Percentiles rank a stretch among this genome's conserved stretches.
These are phyloP conservation scores for Garra rufa DNA, from an alignment of 2,113 vertebrate genomes.

Conservation along the genomic window DNA sequence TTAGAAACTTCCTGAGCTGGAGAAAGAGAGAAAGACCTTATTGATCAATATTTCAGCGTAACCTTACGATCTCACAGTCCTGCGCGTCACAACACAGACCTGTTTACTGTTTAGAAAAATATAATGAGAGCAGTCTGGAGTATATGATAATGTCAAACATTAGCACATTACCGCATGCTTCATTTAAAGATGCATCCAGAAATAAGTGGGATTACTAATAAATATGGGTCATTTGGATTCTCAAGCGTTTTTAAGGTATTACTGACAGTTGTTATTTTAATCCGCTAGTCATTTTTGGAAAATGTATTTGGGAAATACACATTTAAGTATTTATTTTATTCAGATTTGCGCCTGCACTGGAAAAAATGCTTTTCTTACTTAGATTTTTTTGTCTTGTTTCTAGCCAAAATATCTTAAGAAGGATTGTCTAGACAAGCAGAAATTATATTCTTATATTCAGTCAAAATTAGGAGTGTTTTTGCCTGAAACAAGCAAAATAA, in stretches of 20 bases:
- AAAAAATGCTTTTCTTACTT: no score
- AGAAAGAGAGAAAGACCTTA: neutral
- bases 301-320: no score
- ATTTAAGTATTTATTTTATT: no score
- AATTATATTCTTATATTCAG: no score
- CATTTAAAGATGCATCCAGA: neutral
- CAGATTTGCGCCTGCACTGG: no score
- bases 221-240: neutral
- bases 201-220: neutral
- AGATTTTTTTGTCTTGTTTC: no score
- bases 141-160: neutral
- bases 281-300: no score
- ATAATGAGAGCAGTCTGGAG: neutral
- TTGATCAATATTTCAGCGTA: conserved; percentile 17
- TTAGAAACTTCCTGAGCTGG: neutral
- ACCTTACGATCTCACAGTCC: neutral
- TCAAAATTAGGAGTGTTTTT: no score
- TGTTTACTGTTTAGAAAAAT: neutral
- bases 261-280: no score
- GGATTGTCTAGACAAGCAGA: no score
- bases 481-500: no score
- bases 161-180: neutral
- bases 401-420: no score
- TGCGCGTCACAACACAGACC: neutral
- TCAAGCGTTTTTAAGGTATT: neutral